Evolutionary conservation across 30 jellyfish, hydroid and myxozoan genomes (phyloP).

Genomic region (Rhopilema esculentum): DNA sequence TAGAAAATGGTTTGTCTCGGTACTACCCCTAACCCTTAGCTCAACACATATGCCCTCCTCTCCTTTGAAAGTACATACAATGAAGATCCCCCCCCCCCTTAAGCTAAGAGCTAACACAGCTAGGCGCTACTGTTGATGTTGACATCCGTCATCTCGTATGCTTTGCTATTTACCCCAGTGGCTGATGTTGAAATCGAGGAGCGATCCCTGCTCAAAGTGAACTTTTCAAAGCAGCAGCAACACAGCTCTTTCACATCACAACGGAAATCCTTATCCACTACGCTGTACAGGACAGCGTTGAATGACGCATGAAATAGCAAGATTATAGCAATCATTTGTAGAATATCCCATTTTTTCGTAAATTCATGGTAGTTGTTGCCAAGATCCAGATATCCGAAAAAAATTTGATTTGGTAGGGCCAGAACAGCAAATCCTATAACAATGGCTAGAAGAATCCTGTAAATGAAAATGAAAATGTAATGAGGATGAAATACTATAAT

Average conservation of each 20-base stretch:
- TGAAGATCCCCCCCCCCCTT: too few species aligned
- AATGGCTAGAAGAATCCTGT: slow-evolving; percentile 42
- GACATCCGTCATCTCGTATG: background rate
- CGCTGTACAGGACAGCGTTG: slow-evolving; percentile 61
- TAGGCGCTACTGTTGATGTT: too few species aligned
- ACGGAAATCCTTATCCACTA: slow-evolving; percentile 56
- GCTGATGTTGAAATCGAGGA: slow-evolving; percentile 20
- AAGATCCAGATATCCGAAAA: slow-evolving; percentile 32
- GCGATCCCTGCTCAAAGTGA: background rate
- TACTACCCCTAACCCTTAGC: too few species aligned
- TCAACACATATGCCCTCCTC: too few species aligned
- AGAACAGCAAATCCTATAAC: slow-evolving; percentile 60
- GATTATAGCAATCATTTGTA: slow-evolving; percentile 42
- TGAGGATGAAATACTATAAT: too few species aligned
- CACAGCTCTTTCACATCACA: slow-evolving; percentile 34
- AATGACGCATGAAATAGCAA: slow-evolving; percentile 52
- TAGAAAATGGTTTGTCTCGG: too few species aligned
- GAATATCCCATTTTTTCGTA: slow-evolving; percentile 28
- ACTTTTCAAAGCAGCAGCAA: slow-evolving; percentile 23
- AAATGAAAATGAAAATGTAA: too few species aligned
- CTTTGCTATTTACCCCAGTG: background rate
- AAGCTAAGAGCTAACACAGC: too few species aligned
- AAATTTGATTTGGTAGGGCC: slow-evolving; percentile 58
- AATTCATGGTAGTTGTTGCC: background rate
- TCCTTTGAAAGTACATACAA: too few species aligned